phyloP scores from a whole-genome alignment of 2,113 vertebrate species.

The Chunga burmeisteri region DNA sequence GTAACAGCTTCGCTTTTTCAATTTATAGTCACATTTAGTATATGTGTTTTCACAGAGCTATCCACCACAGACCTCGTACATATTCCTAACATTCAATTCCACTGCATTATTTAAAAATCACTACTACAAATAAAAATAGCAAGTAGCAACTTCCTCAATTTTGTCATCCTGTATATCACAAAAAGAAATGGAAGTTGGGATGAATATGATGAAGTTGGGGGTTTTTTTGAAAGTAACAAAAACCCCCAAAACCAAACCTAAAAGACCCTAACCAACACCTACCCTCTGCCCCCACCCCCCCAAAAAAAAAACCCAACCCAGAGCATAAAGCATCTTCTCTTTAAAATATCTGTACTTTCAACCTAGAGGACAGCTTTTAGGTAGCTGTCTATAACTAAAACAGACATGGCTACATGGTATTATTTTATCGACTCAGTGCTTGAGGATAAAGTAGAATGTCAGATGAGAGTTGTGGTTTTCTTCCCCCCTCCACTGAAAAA shows the following conservation, averaged over 20 bases:
- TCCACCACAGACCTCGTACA: background rate
- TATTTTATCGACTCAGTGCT: background rate
- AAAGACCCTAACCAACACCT: background rate
- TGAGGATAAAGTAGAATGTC: background rate
- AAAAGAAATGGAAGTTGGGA: background rate
- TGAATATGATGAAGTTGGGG: background rate
- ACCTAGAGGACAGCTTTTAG: background rate
- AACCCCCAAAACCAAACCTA: background rate
- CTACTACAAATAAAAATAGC: background rate
- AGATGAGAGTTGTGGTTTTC: background rate
- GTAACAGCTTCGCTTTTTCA: background rate
- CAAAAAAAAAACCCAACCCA: background rate
- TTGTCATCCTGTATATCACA: background rate
- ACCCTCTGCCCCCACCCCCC: too few relatives aligned
- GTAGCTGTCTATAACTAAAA: background rate
- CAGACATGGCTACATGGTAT: background rate
- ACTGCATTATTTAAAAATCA: background rate
- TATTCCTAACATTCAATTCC: background rate
- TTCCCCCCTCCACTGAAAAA: background rate
- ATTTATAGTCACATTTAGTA: background rate
- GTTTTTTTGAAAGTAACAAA: too few relatives aligned
- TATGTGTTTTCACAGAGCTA: background rate
- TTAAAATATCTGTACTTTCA: background rate
- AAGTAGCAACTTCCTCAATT: background rate
- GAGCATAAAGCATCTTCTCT: background rate